Evolutionary conservation across 2,888 invertebrate species (phyloP).

Genomic region (Bimastos eiseni): DNA sequence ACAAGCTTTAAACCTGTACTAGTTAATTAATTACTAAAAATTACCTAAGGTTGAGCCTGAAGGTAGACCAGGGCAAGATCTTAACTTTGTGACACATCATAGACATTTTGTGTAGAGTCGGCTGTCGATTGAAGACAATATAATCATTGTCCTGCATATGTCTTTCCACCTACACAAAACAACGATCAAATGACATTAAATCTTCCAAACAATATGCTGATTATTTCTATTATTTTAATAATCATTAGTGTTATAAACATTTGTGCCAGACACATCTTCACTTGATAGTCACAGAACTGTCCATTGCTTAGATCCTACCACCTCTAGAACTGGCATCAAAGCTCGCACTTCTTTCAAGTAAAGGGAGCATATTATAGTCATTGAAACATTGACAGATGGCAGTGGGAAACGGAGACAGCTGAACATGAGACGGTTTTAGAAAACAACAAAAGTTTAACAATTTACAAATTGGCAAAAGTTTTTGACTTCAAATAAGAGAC

Average conservation of each 20-base stretch:
- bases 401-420: neutral
- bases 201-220: neutral
- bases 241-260: neutral
- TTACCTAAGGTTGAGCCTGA: slow-evolving; percentile 90
- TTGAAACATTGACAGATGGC: neutral
- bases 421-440: neutral
- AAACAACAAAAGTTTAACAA: neutral
- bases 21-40: neutral
- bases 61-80: slow-evolving; percentile 98
- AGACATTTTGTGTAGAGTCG: slow-evolving; percentile 99
- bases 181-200: neutral
- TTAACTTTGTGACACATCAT: slow-evolving; percentile 94
- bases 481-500: neutral
- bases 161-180: slow-evolving; percentile 75
- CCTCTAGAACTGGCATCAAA: too few species aligned
- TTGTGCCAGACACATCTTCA: neutral
- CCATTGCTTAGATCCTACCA: too few species aligned
- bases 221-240: neutral
- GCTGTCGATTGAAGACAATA: slow-evolving; percentile 98
- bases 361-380: neutral
- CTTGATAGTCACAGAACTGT: neutral
- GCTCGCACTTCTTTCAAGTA: neutral
- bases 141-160: slow-evolving; percentile 97
- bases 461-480: neutral
- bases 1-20: neutral